Conservation (phyloP, 2,888 invertebrate species). For the Lordiphosa fenestrarum region DNA sequence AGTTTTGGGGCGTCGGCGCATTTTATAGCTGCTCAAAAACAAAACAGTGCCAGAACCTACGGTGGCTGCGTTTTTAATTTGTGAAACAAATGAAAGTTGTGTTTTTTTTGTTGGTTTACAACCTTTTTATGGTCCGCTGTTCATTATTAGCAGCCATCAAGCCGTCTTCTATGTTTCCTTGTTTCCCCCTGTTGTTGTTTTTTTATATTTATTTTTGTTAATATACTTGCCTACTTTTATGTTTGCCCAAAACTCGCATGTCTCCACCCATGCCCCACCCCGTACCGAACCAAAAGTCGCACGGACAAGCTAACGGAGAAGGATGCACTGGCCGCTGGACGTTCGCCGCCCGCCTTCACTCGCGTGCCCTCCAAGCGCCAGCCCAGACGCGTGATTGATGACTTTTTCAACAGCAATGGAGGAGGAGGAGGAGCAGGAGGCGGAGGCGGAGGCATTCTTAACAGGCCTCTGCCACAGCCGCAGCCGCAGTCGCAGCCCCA, state of each 20-base stretch:
- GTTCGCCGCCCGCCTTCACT: conserved; percentile 88
- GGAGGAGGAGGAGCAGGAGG: conserved; percentile 8
- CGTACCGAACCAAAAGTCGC: conserved; percentile 48
- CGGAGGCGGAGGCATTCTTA: conserved; percentile 38
- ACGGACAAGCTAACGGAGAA: conserved; percentile 72
- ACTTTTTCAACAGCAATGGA: conserved; percentile 79
- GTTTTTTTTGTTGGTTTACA: conserved; percentile 41
- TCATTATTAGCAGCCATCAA: conserved; percentile 55
- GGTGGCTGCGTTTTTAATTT: conserved; percentile 59
- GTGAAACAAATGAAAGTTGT: conserved; percentile 71
- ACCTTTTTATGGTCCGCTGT: conserved; percentile 72
- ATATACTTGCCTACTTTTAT: conserved; percentile 73
- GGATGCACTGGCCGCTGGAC: conserved; percentile 80
- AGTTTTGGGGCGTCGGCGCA: conserved; percentile 45
- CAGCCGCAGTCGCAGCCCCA: conserved; percentile 11
- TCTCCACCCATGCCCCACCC: conserved; percentile 37
- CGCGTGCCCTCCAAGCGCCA: conserved; percentile 89
- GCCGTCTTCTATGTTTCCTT: conserved; percentile 41
- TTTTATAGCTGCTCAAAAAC: conserved; percentile 51
- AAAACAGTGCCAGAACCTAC: conserved; percentile 1
- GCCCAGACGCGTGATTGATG: conserved; percentile 85
- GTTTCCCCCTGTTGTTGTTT: conserved; percentile 20
- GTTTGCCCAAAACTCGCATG: conserved; percentile 63
- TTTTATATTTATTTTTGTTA: conserved; percentile 44
- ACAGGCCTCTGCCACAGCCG: conserved; percentile 55